Evolutionary conservation across 2,888 invertebrate species (phyloP), one percentile per base, ranked within the genome.

Genomic region (Diaperis boleti): DNA sequence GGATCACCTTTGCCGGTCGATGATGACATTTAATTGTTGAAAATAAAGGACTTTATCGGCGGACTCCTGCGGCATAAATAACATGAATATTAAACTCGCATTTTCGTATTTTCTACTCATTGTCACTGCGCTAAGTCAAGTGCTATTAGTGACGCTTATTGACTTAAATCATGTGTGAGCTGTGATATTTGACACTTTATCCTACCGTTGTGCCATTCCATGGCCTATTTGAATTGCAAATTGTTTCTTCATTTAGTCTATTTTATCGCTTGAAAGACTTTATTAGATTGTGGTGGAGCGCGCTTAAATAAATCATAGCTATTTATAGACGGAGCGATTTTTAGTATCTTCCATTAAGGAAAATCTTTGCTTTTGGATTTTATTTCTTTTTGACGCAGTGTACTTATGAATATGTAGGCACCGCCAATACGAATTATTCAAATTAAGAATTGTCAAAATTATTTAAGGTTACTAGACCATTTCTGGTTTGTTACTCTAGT

Each of bases 151-250:
- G 2, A 2, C 14, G 6, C 14, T 39, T 39, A 4, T 39, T 42
- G 42, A 42, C 42, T 42, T 42, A 42, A 42, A 22, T 42, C 4
- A 42, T 10, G 8, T 20, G n/a, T 22, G 15, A 26, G 29, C 29
- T 29, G 47, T 29, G 47, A 47, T 31, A 29, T 47, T 45, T 45
- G 42, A 45, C 45, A 47, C 47, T 29, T 26, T 2, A 42, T 8
- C 10, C 7, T 11, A 26, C 14, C 15, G 11, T 47, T 44, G 10
- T 33, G 10, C 33, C 33, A 44, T 44, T 44, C 13, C 10, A 20
- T 22, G 22, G 5, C 33, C 11, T 5, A 47, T 47, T 47, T 47
- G 47, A 47, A 47, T 29, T 47, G 47, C 31, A 47, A 47, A 47
- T 31, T 7, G 29, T 10, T 33, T 39, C 8, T 39, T 17, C 10